Percentiles rank a stretch among this genome's conserved stretches.
Evolutionary conservation across 2,888 invertebrate genomes (phyloP).

Genomic region (Hemistola chrysoprasaria): DNA sequence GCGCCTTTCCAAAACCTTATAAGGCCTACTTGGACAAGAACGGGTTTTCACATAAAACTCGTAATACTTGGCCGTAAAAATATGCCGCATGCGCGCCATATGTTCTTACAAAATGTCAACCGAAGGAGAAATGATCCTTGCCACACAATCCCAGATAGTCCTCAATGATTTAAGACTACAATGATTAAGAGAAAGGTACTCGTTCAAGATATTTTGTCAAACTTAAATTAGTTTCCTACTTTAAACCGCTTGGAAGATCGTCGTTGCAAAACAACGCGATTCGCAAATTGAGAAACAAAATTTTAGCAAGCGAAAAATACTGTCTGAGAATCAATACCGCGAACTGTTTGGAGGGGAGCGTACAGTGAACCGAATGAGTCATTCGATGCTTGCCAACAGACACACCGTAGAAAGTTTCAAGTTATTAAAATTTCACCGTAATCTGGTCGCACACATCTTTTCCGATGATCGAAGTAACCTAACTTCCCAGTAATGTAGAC

Average conservation of each 20-base stretch:
- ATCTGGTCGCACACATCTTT: conserved; percentile 54
- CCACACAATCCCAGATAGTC: conserved; percentile 19
- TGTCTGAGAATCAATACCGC: conserved; percentile 42
- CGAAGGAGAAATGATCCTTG: conserved; percentile 25
- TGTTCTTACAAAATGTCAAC: conserved; percentile 48
- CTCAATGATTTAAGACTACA: no score
- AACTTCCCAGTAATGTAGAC: no score
- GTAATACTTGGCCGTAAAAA: conserved; percentile 56
- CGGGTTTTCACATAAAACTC: conserved; percentile 43
- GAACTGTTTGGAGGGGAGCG: conserved; percentile 45
- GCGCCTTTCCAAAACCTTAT: conserved; percentile 63
- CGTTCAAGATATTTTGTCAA: no score
- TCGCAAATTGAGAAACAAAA: conserved; percentile 35
- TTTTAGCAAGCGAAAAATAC: conserved; percentile 29
- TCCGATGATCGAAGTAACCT: conserved; percentile 9
- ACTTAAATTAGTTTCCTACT: no score
- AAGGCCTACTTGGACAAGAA: conserved; percentile 50
- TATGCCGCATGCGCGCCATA: conserved; percentile 58
- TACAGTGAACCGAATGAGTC: conserved; percentile 60
- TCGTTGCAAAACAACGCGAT: no score
- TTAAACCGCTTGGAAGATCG: no score
- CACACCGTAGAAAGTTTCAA: conserved; percentile 68
- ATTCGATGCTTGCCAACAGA: conserved; percentile 41
- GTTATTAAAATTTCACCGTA: conserved; percentile 79
- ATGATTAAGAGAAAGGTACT: no score